phyloP scores from a whole-genome alignment of 2,113 vertebrate species.

The Aptenodytes patagonicus region DNA sequence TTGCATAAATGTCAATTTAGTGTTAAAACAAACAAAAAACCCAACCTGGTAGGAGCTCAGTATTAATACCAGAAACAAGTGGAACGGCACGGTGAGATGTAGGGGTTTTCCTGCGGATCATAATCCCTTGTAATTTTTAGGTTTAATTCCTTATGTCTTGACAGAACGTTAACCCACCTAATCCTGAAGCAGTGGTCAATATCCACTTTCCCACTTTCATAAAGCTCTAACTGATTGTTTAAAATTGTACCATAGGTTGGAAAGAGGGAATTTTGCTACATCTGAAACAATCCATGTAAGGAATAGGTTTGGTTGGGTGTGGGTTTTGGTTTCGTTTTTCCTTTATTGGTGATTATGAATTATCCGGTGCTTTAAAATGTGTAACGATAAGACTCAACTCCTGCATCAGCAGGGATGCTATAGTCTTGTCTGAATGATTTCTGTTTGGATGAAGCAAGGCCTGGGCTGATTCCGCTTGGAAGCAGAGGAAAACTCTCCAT shows the following conservation, averaged over 20 bases:
- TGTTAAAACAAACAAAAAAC: background rate
- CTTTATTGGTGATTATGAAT: background rate
- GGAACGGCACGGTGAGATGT: background rate
- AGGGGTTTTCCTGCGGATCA: background rate
- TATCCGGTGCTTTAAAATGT: background rate
- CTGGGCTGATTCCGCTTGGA: background rate
- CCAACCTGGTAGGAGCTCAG: background rate
- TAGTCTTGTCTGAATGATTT: background rate
- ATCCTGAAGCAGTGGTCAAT: background rate
- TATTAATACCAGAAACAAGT: background rate
- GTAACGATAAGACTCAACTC: background rate
- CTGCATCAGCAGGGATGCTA: background rate
- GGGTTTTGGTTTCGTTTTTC: background rate
- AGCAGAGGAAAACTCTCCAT: background rate
- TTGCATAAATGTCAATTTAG: background rate
- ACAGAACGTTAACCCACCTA: background rate
- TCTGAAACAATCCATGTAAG: background rate
- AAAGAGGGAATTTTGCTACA: background rate
- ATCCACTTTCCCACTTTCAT: background rate
- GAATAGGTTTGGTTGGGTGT: background rate
- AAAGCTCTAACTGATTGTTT: background rate
- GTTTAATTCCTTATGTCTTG: background rate
- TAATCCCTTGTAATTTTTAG: background rate
- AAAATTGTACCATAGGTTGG: background rate
- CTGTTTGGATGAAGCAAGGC: background rate